These are phyloP conservation scores for Pseudanteris insignis DNA, from an alignment of 2,888 invertebrate species.

Conservation along the genomic window DNA sequence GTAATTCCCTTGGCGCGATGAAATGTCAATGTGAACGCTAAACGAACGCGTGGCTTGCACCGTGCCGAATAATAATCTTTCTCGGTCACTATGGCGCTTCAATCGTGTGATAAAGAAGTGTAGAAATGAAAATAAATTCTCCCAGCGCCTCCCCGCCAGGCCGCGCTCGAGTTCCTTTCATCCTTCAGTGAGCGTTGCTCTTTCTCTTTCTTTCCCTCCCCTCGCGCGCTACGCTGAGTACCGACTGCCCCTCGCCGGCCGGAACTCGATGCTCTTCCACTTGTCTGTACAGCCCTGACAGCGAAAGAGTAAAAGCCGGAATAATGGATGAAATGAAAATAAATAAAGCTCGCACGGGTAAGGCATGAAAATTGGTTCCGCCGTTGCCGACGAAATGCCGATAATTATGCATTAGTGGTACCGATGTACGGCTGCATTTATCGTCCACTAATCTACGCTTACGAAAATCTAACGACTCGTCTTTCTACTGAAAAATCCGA, in stretches of 20 bases:
- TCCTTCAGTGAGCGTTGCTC: slow-evolving; percentile 24
- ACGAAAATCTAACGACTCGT: too few relatives aligned
- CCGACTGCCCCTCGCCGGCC: slow-evolving; percentile 16
- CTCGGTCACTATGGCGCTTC: too few relatives aligned
- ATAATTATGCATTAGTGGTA: slow-evolving; percentile 57
- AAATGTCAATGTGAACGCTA: too few relatives aligned
- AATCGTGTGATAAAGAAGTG: too few relatives aligned
- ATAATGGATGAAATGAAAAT: slow-evolving; percentile 50
- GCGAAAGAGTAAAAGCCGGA: slow-evolving; percentile 48
- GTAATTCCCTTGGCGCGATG: too few relatives aligned
- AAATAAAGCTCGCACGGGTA: slow-evolving; percentile 42
- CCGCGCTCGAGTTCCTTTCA: slow-evolving; percentile 20
- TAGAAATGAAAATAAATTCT: slow-evolving; percentile 42
- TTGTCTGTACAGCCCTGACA: slow-evolving; percentile 30
- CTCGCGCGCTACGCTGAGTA: slow-evolving; percentile 10
- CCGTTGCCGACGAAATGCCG: slow-evolving; percentile 50
- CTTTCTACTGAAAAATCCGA: too few relatives aligned
- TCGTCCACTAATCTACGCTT: too few relatives aligned
- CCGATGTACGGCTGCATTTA: slow-evolving; percentile 50
- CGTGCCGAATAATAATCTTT: too few relatives aligned
- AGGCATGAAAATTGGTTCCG: slow-evolving; percentile 45
- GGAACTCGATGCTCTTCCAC: slow-evolving; percentile 5
- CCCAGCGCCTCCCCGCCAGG: slow-evolving; percentile 15
- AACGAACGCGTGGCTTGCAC: too few relatives aligned
- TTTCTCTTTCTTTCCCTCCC: slow-evolving; percentile 19